Percentiles rank a stretch among this genome's conserved stretches.
Evolutionary conservation across 1,140 invertebrate genomes (phyloP).

Genomic region (Drosophila equinoxialis): DNA sequence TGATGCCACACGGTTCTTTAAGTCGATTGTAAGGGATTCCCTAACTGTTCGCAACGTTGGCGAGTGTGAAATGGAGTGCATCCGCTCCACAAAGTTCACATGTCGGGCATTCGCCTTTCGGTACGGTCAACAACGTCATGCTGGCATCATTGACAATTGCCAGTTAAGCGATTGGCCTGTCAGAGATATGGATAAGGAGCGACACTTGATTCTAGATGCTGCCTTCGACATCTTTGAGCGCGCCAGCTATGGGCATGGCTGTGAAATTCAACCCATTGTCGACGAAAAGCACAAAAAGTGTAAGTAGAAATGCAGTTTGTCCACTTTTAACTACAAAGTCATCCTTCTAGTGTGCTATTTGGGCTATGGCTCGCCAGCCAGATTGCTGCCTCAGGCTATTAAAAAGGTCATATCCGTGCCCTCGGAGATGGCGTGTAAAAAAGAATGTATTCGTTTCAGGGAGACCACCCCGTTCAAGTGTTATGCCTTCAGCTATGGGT

Average conservation of each 20-base stretch:
- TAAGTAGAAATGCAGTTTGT: constrained; percentile 47
- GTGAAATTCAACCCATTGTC: constrained; percentile 86
- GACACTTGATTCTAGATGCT: constrained; percentile 85
- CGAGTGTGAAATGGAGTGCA: constrained; percentile 90
- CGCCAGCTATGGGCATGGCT: constrained; percentile 90
- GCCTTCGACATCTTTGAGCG: constrained; percentile 90
- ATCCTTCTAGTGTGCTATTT: constrained; percentile 87
- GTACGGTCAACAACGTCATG: constrained; percentile 86
- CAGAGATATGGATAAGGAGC: constrained; percentile 85
- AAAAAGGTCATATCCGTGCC: constrained; percentile 85
- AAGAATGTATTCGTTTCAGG: constrained; percentile 86
- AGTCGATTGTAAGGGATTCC: constrained; percentile 86
- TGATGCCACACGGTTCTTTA: constrained; percentile 87
- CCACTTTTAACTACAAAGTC: no score
- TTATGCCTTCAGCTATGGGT: constrained; percentile 89
- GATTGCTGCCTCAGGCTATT: constrained; percentile 86
- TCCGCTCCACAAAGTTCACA: constrained; percentile 87
- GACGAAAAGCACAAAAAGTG: constrained; percentile 83
- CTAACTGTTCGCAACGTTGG: constrained; percentile 87
- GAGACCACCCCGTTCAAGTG: constrained; percentile 86
- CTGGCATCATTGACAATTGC: constrained; percentile 87
- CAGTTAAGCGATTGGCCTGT: constrained; percentile 89
- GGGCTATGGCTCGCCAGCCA: constrained; percentile 88
- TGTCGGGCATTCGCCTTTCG: constrained; percentile 91
- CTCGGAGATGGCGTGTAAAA: constrained; percentile 88